A percentile compares a stretch with the other conserved stretches of the same genome.
Evolutionary conservation across 1,140 invertebrate genomes (phyloP).

Genomic region (Hypothenemus hampei): DNA sequence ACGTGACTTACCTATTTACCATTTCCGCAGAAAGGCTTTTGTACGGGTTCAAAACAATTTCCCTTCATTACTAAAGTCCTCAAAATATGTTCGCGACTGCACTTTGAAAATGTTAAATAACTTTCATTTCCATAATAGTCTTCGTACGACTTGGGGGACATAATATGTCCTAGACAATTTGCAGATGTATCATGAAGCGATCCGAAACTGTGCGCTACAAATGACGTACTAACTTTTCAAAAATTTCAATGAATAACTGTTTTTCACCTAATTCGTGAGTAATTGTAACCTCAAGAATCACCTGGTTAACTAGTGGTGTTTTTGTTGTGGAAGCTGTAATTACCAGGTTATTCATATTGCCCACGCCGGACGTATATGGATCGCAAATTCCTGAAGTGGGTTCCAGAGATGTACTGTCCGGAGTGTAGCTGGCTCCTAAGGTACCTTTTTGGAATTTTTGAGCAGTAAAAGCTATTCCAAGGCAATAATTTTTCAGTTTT

Average conservation of each 20-base stretch:
- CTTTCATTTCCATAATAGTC: conserved; percentile 2
- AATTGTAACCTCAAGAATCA: conserved; percentile 16
- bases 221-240: no score
- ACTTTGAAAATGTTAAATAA: conserved; percentile 28
- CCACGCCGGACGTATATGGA: not conserved
- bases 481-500: conserved; percentile 36
- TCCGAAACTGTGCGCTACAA: conserved; percentile 23
- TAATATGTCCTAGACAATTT: conserved; percentile 12
- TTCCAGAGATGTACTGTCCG: conserved; percentile 1
- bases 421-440: conserved; percentile 32
- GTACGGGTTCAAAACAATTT: conserved; percentile 26
- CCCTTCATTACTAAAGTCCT: conserved; percentile 29
- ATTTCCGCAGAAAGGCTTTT: conserved; percentile 32
- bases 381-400: conserved; percentile 11
- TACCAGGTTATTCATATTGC: conserved; percentile 11
- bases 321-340: conserved; percentile 1
- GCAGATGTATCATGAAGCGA: conserved; percentile 1
- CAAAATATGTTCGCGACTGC: conserved; percentile 29
- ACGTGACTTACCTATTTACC: conserved; percentile 18
- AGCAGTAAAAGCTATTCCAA: conserved; percentile 30
- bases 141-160: conserved; percentile 12
- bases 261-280: conserved; percentile 16
- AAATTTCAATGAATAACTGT: no score
- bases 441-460: conserved; percentile 29
- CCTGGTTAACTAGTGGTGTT: conserved; percentile 5